phyloP scores from a whole-genome alignment of 1,140 invertebrate species.

The Aphis craccivora region DNA sequence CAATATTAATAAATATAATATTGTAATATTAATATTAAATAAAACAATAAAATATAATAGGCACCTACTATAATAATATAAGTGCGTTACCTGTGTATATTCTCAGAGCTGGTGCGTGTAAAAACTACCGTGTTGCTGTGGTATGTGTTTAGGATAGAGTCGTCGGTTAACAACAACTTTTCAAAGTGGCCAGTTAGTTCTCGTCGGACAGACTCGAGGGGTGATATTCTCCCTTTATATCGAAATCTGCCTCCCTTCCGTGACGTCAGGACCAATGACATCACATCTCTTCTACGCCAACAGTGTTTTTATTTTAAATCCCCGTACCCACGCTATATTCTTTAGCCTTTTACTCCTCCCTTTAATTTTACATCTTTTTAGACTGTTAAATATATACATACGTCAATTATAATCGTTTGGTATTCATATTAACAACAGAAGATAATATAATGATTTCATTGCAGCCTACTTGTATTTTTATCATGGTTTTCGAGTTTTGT shows the following conservation, averaged over 20 bases:
- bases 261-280: conserved; percentile 56
- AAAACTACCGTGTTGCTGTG: conserved; percentile 28
- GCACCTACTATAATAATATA: background rate
- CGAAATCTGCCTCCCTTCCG: conserved; percentile 35
- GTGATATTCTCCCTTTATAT: conserved; percentile 47
- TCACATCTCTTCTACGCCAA: conserved; percentile 31
- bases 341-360: background rate
- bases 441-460: background rate
- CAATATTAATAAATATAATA: background rate
- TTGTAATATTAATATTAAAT: background rate
- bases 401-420: background rate
- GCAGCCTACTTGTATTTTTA: background rate
- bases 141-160: conserved; percentile 30
- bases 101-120: background rate
- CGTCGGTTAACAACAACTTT: conserved; percentile 56
- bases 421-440: background rate
- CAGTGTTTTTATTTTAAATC: conserved; percentile 46
- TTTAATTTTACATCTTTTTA: background rate
- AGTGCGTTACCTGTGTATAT: conserved; percentile 36
- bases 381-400: background rate
- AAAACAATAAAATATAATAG: background rate
- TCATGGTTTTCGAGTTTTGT: background rate
- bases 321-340: background rate
- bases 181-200: conserved; percentile 52
- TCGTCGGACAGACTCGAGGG: conserved; percentile 50